Percentiles rank a stretch among this genome's conserved stretches.
Conservation (phyloP, 2,797 vertebrate genomes). For the Squalus acanthias region DNA sequence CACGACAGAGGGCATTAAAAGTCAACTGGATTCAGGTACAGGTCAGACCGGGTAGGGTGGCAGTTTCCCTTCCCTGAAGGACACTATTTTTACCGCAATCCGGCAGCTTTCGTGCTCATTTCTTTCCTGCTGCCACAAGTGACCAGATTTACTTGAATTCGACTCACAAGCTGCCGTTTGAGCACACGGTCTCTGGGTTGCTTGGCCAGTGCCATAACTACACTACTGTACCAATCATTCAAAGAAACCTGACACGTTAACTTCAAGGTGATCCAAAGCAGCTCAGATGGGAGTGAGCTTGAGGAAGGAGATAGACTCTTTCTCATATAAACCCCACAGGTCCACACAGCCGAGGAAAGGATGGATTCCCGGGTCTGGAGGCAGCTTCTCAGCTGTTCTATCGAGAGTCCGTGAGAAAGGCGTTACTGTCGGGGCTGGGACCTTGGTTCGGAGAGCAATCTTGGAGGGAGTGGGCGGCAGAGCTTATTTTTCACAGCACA, state of each 20-base stretch:
- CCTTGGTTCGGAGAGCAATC: background rate
- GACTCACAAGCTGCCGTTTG: background rate
- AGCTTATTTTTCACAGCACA: background rate
- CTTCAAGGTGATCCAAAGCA: background rate
- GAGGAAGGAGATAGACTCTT: background rate
- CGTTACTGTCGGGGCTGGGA: background rate
- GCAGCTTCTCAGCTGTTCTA: background rate
- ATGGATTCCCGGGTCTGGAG: background rate
- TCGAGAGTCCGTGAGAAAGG: background rate
- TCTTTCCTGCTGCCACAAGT: background rate
- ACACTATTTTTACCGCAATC: background rate
- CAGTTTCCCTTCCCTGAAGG: background rate
- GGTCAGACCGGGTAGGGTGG: background rate
- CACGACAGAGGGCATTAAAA: background rate
- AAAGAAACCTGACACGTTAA: background rate
- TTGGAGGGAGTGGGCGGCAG: background rate
- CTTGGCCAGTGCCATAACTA: background rate
- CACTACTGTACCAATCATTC: background rate
- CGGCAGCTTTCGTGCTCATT: background rate
- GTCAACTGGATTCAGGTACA: background rate
- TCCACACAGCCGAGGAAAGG: background rate
- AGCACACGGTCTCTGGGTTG: background rate
- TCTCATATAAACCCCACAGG: background rate
- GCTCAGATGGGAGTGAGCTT: background rate
- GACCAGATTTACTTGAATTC: background rate